Evolutionary conservation across 2,888 invertebrate species (phyloP), one percentile per base, ranked within the genome.

Genomic region (Plagiodera versicolora): DNA sequence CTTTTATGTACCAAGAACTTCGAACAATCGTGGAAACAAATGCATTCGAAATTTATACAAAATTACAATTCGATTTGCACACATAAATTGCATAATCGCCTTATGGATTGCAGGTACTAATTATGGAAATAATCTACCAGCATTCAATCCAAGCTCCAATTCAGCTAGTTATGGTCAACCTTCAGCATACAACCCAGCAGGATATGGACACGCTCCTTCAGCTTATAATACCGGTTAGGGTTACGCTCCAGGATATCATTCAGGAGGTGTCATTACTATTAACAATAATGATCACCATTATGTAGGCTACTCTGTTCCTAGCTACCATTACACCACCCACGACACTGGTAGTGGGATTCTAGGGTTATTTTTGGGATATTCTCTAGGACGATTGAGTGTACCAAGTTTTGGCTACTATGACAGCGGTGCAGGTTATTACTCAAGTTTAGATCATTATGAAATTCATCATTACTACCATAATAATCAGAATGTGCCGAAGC

Each of bases 401-500:
- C 76, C 76, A 5, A 74, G 73, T 4, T 75, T 62, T 35, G 68
- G 65, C 48, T 69, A 66, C 48, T 39, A 39, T 39, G 39, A 53
- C 44, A 24, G 16, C 16, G 17, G 16, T 10, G 24, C 44, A 2
- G 53, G 44, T 6, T 44, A 53, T 45, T 44, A 20, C 2, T 44
- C 53, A 14, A 64, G 72, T 30, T 76, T 75, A 58, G 75, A 75
- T 56, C 75, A 75, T 54, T 78, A 78, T 61, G 71, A 69, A 20
- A 77, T 80, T 3, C 78, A 79, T 58, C 79, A 80, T 64, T 80
- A 79, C 63, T 74, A 80, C 60, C 77, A 77, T 60, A 77, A 77
- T 53, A 71, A 67, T 3, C 72, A 74, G 18, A 58, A 68, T 8
- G 61, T 73, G 1, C 75, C 77, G 0, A 71, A 72, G 52, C 71